Evolutionary conservation across 2,797 vertebrate genomes (phyloP), one percentile per base, ranked within the genome.

Genomic region (Darevskia nairensis): DNA sequence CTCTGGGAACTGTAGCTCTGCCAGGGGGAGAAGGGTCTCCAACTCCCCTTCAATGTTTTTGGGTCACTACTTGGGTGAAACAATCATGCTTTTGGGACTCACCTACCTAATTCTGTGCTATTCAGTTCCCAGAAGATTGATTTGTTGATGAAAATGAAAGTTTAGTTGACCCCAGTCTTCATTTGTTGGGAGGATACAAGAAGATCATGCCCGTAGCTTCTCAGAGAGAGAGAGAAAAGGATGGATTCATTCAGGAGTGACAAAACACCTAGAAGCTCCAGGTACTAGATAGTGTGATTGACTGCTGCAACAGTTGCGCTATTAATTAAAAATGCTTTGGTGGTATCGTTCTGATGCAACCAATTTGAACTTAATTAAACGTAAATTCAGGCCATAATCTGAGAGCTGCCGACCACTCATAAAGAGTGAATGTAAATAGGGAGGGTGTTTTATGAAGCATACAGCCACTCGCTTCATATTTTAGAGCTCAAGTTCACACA

Each of bases 271-370:
- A 59, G 86, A 88, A 90, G 41, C 92, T 46, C 29, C 50, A 90
- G 39, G 90, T 90, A 89, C 86, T 91, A 87, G 82, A 87, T 92
- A 91, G 91, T 86, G 87, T 93, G 93, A 96, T 92, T 88, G 91
- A 88, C 75, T 84, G 71, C 79, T 55, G 7, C 81, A 92, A 93
- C 90, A 92, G 87, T 94, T 94, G 27, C 86, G 89, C 83, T 93
- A 94, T 95, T 94, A 91, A 95, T 95, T 94, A 91, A 92, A 95
- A 94, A 89, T 93, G 83, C 88, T 92, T 86, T 80, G 41, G 85
- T 79, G 80, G 84, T 84, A 88, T 75, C 44, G 32, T 92, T 90
- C 82, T 27, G 79, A 88, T 91, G 75, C 86, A 89, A 71, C 46
- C 86, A 84, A 82, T 91, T 68, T 74, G 87, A 94, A 83, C 81